A percentile compares a stretch with the other conserved stretches of the same genome.
Evolutionary conservation across 2,888 invertebrate genomes (phyloP).

Genomic region (Ephialtes manifestator): DNA sequence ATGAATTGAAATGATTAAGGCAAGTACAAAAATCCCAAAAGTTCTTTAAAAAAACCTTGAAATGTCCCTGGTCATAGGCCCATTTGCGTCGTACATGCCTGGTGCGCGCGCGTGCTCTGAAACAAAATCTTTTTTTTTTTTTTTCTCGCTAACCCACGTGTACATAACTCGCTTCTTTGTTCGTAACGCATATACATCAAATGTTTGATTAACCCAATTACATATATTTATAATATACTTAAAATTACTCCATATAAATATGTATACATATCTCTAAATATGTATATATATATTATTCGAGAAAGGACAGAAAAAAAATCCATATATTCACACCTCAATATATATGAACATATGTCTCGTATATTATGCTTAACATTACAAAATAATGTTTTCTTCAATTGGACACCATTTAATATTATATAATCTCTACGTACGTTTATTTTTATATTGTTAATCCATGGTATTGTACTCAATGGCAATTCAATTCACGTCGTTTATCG

Average conservation of each 20-base stretch:
- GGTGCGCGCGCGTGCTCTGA: slow-evolving; percentile 64
- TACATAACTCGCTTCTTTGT: slow-evolving; percentile 86
- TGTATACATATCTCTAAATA: slow-evolving; percentile 67
- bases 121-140: slow-evolving; percentile 62
- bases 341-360: slow-evolving; percentile 47
- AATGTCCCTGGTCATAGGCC: slow-evolving; percentile 32
- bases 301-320: slow-evolving; percentile 59
- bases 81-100: slow-evolving; percentile 45
- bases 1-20: slow-evolving; percentile 43
- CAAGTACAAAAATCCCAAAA: slow-evolving; percentile 46
- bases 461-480: slow-evolving; percentile 71
- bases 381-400: slow-evolving; percentile 71
- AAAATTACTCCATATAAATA: slow-evolving; percentile 67
- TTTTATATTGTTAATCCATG: slow-evolving; percentile 73
- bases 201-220: slow-evolving; percentile 80
- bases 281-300: slow-evolving; percentile 67
- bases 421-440: slow-evolving; percentile 67
- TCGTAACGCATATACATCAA: slow-evolving; percentile 84
- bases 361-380: slow-evolving; percentile 71
- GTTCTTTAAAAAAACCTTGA: background rate
- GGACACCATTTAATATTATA: slow-evolving; percentile 65
- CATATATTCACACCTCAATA: slow-evolving; percentile 57
- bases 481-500: slow-evolving; percentile 57
- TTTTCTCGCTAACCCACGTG: slow-evolving; percentile 85
- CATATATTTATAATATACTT: slow-evolving; percentile 75